Evolutionary conservation across 2,888 invertebrate genomes (phyloP).

Genomic region (Idaea straminata): DNA sequence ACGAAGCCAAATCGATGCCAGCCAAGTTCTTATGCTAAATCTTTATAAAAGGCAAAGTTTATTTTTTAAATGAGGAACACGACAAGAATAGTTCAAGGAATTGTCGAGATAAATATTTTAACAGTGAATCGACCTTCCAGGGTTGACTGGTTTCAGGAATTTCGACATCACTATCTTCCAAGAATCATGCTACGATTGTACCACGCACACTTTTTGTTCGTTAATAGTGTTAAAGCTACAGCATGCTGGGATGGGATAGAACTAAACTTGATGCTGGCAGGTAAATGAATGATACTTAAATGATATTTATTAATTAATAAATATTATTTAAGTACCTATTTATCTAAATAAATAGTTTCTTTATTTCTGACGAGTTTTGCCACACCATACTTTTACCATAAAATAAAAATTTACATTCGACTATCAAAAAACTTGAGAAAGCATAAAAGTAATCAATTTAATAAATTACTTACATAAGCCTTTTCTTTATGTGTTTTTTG

Average conservation of each 20-base stretch:
- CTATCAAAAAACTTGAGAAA: not conserved
- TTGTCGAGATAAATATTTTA: conserved; percentile 29
- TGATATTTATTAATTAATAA: too few species aligned
- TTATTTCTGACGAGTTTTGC: too few species aligned
- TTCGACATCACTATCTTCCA: conserved; percentile 59
- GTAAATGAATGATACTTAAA: too few species aligned
- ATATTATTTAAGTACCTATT: too few species aligned
- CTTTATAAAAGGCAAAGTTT: conserved; percentile 34
- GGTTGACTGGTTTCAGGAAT: conserved; percentile 52
- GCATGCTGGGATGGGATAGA: conserved; percentile 3
- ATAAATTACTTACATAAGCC: not conserved
- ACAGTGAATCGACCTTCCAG: conserved; percentile 66
- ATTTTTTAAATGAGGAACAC: conserved; percentile 32
- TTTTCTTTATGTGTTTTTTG: not conserved
- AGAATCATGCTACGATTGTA: conserved; percentile 63
- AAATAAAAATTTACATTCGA: too few species aligned
- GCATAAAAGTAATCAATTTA: not conserved
- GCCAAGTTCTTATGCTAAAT: conserved; percentile 37
- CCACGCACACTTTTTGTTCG: conserved; percentile 60
- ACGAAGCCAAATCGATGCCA: conserved; percentile 27
- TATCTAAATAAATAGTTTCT: too few species aligned
- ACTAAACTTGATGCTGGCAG: conserved; percentile 34
- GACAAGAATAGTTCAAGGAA: conserved; percentile 17
- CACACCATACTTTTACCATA: too few species aligned
- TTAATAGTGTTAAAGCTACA: conserved; percentile 32